Percentiles rank a stretch among this genome's conserved stretches.
phyloP scores from a whole-genome alignment of 2,888 invertebrate genomes.

The Coleophora deauratella region DNA sequence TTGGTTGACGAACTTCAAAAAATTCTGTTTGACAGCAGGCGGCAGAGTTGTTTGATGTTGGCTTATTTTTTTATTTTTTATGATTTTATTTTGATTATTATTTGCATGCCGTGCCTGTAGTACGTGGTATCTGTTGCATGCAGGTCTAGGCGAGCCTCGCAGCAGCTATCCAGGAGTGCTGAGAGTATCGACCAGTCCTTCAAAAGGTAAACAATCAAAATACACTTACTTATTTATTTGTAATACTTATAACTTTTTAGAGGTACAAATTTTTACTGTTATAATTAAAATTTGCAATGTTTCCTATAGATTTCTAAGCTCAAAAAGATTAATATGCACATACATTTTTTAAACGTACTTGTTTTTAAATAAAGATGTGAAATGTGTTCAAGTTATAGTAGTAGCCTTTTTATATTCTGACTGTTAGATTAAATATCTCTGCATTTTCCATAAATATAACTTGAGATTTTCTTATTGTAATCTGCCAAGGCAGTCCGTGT shows the following conservation, averaged over 20 bases:
- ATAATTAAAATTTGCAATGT: too few relatives aligned
- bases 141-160: conserved; percentile 92
- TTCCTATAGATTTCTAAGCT: background rate
- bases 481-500: background rate
- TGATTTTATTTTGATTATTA: conserved; percentile 1
- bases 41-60: conserved; percentile 5
- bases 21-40: background rate
- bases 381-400: too few relatives aligned
- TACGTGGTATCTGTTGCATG: conserved; percentile 71
- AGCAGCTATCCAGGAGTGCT: conserved; percentile 82
- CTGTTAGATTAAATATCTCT: conserved; percentile 8
- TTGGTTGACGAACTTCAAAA: conserved; percentile 3
- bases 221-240: background rate
- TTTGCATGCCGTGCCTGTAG: conserved; percentile 60
- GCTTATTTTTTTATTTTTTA: too few relatives aligned
- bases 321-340: conserved; percentile 14
- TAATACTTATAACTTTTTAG: too few relatives aligned
- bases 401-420: too few relatives aligned
- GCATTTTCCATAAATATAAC: background rate
- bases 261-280: too few relatives aligned
- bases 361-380: too few relatives aligned
- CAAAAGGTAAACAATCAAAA: conserved; percentile 66
- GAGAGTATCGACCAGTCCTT: conserved; percentile 76
- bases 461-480: too few relatives aligned
- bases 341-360: too few relatives aligned